Percentiles rank a stretch among this genome's conserved stretches.
Evolutionary conservation across 2,888 invertebrate genomes (phyloP).

Genomic region (Ochropacha duplaris): DNA sequence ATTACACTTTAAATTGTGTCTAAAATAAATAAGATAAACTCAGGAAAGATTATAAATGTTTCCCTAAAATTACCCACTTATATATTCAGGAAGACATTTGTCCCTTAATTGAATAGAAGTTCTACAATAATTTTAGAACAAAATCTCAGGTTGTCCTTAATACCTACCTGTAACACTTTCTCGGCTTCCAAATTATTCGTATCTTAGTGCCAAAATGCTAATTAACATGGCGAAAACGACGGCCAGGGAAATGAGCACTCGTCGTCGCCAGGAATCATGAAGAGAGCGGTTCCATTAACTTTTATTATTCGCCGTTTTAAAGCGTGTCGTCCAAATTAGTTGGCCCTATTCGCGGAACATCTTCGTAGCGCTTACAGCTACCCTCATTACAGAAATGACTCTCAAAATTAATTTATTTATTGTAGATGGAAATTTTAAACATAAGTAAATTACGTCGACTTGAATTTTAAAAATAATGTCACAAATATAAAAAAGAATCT

Average conservation of each 20-base stretch:
- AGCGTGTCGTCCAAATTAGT: conserved; percentile 79
- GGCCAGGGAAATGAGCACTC: conserved; percentile 69
- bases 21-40: background rate
- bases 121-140: background rate
- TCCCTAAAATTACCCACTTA: background rate
- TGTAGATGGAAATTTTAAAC: conserved; percentile 24
- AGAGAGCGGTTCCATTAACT: conserved; percentile 76
- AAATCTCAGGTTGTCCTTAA: conserved; percentile 4
- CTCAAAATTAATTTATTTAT: conserved; percentile 60
- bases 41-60: background rate
- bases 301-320: conserved; percentile 80
- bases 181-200: conserved; percentile 67
- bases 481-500: background rate
- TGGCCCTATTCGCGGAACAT: conserved; percentile 73
- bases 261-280: conserved; percentile 75
- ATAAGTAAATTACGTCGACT: background rate
- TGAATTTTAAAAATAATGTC: background rate
- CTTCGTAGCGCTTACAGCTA: conserved; percentile 50
- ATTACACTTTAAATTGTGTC: background rate
- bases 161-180: conserved; percentile 24
- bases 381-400: conserved; percentile 61
- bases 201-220: conserved; percentile 79
- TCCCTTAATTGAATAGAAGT: background rate
- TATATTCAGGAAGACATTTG: conserved; percentile 3
- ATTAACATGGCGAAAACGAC: conserved; percentile 72